Evolutionary conservation across 2,113 vertebrate genomes (phyloP), one percentile per base, ranked within the genome.

Genomic region (Eubucco bourcierii): DNA sequence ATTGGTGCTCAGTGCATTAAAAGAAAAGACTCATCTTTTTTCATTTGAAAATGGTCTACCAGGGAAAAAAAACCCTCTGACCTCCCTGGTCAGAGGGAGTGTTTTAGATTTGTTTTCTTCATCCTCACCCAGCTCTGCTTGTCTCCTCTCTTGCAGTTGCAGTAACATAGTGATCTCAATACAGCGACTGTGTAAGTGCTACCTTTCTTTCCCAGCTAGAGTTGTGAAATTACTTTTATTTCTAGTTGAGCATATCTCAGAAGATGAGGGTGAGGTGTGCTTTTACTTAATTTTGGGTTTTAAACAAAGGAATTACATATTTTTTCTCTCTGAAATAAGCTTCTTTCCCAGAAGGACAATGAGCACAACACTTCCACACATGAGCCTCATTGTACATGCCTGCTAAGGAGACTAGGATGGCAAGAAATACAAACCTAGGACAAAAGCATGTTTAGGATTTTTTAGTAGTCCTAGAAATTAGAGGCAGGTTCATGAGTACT

Each of bases 171-270:
- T 75, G 56, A 55, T 91, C 58, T 63, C 33, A 90, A 68, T 71
- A 53, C 52, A 41, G 39, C 60, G 70, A 27, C 65, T 77, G 44
- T 88, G 17, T 80, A 66, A 71, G 24, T 61, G 63, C 37, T 90
- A n/a, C 31, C 33, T 81, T 64, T 60, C 80, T 37, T 56, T 93
- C 85, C 80, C 31, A 79, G 66, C 76, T 24, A 90, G 56, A 76
- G 29, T 59, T 77, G 20, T 71, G 29, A 81, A 95, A 90, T 90
- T 16, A 63, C 80, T 87, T 92, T 85, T 90, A 87, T 96, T 97
- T 96, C 67, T 74, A 81, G 66, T 78, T 87, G 47, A 94, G 60
- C 60, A 21, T 81, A 88, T 91, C 71, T 53, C 5, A 3, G 81
- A 88, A 93, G 56, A 94, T 67, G 59, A 66, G 5, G 3, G 16